phyloP scores from a whole-genome alignment of 2,797 vertebrate genomes.

The Hafferia zeledoni region DNA sequence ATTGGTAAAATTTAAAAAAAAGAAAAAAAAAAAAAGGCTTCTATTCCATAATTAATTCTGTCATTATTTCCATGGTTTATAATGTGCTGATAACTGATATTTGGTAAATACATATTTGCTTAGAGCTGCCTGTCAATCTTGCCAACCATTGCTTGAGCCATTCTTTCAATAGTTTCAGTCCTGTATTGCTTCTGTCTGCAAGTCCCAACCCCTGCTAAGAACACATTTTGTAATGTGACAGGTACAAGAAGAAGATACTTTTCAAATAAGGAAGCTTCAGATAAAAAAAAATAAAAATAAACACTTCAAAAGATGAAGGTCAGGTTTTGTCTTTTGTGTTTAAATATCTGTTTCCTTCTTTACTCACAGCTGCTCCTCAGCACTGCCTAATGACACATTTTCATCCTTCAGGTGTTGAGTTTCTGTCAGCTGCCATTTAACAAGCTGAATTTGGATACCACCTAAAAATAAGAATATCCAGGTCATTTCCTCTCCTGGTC shows the following conservation, averaged over 20 bases:
- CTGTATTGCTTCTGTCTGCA: background rate
- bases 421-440: background rate
- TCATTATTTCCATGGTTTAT: background rate
- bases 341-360: background rate
- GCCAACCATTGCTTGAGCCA: background rate
- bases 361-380: background rate
- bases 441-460: background rate
- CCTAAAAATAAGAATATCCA: background rate
- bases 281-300: fast-evolving
- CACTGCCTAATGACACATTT: background rate
- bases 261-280: background rate
- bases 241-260: background rate
- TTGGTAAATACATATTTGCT: background rate
- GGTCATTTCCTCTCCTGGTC: background rate
- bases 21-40: background rate
- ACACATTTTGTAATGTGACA: background rate
- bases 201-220: background rate
- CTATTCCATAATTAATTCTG: background rate
- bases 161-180: background rate
- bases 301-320: background rate
- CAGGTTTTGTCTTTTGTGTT: background rate
- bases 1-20: background rate
- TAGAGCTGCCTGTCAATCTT: background rate
- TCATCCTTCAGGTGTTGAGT: background rate
- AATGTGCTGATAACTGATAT: background rate